Conservation (phyloP, 2,888 invertebrate genomes). For the Rhamnusium bicolor region DNA sequence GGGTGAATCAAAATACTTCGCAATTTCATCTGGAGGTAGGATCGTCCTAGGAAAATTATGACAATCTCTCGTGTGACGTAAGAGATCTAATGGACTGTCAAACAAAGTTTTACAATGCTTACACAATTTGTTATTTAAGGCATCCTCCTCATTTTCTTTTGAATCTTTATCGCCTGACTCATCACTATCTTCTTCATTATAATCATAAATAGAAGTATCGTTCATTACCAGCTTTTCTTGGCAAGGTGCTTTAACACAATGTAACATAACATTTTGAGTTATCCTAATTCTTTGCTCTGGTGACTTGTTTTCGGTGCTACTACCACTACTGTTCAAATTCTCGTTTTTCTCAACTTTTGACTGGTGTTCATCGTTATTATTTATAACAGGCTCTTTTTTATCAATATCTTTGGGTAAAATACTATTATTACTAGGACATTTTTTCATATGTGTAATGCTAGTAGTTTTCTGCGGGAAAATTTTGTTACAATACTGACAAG, state of each 20-base stretch:
- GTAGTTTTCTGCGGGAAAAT: slow-evolving; percentile 29
- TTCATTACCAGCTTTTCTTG: not conserved
- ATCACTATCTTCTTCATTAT: slow-evolving; percentile 47
- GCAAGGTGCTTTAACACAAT: slow-evolving; percentile 7
- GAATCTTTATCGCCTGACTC: slow-evolving; percentile 18
- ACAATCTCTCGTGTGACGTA: slow-evolving; percentile 42
- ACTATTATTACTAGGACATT: slow-evolving; percentile 20
- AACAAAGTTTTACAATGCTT: slow-evolving; percentile 36
- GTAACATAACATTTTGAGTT: slow-evolving; percentile 10
- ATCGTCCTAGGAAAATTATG: slow-evolving; percentile 34
- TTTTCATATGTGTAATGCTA: slow-evolving; percentile 31
- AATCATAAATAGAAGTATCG: slow-evolving; percentile 47
- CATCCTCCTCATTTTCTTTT: slow-evolving; percentile 10
- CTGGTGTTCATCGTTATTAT: not conserved
- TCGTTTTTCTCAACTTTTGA: not conserved
- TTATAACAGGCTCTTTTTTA: not conserved
- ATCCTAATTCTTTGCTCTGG: slow-evolving; percentile 7
- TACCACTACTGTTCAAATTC: not conserved
- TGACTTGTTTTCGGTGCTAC: slow-evolving; percentile 1
- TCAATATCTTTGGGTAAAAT: not conserved
- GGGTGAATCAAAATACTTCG: slow-evolving; percentile 47
- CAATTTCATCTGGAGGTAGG: slow-evolving; percentile 39
- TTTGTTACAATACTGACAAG: slow-evolving; percentile 36
- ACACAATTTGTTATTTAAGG: slow-evolving; percentile 28
- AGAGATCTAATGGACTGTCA: slow-evolving; percentile 42